phyloP scores from a whole-genome alignment of 2,113 vertebrate species.

The Plecturocebus donacophilus region DNA sequence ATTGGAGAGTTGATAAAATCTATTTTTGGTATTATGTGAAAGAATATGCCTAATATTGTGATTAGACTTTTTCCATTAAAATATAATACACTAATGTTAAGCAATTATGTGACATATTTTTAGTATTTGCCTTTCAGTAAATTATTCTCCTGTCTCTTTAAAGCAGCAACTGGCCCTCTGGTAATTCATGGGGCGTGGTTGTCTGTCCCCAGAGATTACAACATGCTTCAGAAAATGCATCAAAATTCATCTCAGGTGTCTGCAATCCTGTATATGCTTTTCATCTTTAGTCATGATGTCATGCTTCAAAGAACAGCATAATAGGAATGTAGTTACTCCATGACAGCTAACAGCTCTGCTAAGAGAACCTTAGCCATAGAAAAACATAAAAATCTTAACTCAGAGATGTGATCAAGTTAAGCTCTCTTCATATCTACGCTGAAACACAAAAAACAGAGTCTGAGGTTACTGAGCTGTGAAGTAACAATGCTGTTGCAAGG shows the following conservation, averaged over 20 bases:
- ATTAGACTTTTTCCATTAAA: not conserved
- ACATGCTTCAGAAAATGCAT: not conserved
- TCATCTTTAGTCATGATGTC: slow-evolving; percentile 67
- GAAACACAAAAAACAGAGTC: not conserved
- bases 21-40: not conserved
- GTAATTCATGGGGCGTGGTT: not conserved
- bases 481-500: not conserved
- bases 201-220: not conserved
- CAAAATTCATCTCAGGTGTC: slow-evolving; percentile 45
- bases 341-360: slow-evolving; percentile 28
- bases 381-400: slow-evolving; percentile 45
- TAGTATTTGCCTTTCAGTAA: not conserved
- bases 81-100: not conserved
- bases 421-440: not conserved
- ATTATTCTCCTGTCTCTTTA: not conserved
- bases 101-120: not conserved
- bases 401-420: slow-evolving; percentile 50
- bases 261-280: not conserved
- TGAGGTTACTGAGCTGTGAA: slow-evolving; percentile 53
- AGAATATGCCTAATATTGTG: not conserved
- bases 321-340: slow-evolving; percentile 44
- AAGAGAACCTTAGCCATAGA: slow-evolving; percentile 29
- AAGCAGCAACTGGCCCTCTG: not conserved
- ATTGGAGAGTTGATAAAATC: not conserved
- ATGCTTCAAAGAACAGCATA: slow-evolving; percentile 60